Base-by-base conservation (phyloP, 2,797 vertebrate species). In the Helicolenus hilgendorfi region DNA sequence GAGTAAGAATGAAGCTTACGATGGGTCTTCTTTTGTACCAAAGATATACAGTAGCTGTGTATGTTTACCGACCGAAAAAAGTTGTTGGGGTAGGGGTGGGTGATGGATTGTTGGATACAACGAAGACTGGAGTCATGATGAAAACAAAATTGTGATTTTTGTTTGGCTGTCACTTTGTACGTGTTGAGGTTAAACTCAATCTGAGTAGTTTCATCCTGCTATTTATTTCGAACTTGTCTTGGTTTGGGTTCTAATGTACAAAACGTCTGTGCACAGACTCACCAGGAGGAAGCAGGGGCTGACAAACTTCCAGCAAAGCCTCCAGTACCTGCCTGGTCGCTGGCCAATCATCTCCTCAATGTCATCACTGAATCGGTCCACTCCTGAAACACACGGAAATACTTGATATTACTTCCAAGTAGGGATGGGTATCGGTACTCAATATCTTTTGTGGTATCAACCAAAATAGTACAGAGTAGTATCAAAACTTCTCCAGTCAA, bases 231-330 rank as follows among this genome's bases (percentile, higher is more conserved):
- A 71, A 49, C 0, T 1, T 31, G n/a, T 20, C 9, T 13, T 67
- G 22, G n/a, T 64, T 29, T 36, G 1, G 1, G 27, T 55, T 63
- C 4, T 22, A 11, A 11, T 67, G 36, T 22, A 49, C 9, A 72
- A 20, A 31, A 1, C 0, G 7, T 41, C 33, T 59, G 26, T 36
- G 65, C 31, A 73, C 3, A 5, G 2, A 75, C 97, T 96, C 94
- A 98, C 98, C 98, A 99, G 91, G 24, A 99, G 98, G 85, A 98
- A 98, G 91, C 98, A 98, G 62, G 98, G 98, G 72, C 98, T 99
- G 88, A 98, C 98, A 91, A 98, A 98, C 95, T 99, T 99, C 98
- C 98, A 99, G 94, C 98, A 99, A 72, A 99, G 93, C 72, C 98
- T 96, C 98, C 98, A 99, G 94, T 99, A 99, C 41, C 95, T 89